phyloP scores from a whole-genome alignment of 2,797 vertebrate genomes.

The Dipus sagitta region DNA sequence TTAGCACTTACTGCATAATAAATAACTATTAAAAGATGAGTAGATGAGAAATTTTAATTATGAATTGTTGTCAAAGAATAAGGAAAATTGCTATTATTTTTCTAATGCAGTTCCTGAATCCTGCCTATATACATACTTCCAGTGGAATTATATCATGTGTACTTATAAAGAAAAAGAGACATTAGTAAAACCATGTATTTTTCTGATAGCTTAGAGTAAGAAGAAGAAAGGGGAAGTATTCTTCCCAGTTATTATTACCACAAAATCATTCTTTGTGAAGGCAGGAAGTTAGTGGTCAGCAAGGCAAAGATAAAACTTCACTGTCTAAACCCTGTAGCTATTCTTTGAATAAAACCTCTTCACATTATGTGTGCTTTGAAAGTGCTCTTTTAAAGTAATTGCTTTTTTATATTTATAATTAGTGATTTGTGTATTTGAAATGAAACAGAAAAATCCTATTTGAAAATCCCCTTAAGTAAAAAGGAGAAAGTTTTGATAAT shows the following conservation, averaged over 20 bases:
- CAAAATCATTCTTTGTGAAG: neutral
- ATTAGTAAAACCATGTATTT: neutral
- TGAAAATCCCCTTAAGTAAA: neutral
- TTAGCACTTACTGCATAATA: neutral
- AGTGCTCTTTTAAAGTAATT: neutral
- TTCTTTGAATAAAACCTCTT: neutral
- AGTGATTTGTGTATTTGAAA: constrained; percentile 28
- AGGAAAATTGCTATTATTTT: neutral
- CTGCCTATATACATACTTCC: neutral
- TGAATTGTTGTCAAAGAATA: neutral
- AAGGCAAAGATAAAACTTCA: neutral
- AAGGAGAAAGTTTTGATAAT: neutral
- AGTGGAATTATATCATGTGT: neutral
- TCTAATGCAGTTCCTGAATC: neutral
- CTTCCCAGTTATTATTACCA: neutral
- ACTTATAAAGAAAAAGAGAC: neutral
- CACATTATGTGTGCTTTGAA: neutral
- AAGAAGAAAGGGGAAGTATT: neutral
- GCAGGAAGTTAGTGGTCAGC: neutral
- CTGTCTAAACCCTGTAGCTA: neutral
- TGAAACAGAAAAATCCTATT: neutral
- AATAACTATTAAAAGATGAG: neutral
- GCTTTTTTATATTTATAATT: constrained; percentile 1
- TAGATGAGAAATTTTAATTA: neutral
- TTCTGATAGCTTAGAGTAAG: neutral